Evolutionary conservation across 2,888 invertebrate species (phyloP).

Genomic region (Heteromurus nitidus): DNA sequence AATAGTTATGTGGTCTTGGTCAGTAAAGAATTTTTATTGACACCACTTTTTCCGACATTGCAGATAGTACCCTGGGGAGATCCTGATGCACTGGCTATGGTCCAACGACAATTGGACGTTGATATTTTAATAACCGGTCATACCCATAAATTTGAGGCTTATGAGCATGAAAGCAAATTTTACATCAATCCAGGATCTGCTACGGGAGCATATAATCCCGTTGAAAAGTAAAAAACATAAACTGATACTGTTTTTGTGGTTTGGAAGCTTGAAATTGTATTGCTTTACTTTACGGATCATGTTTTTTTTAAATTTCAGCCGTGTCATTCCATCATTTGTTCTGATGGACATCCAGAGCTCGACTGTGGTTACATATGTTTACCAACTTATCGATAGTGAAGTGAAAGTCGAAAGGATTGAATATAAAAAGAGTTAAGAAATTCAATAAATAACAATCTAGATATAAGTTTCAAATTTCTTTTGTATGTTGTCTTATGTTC

Average conservation of each 20-base stretch:
- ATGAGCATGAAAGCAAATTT: slow-evolving; percentile 98
- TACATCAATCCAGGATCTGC: slow-evolving; percentile 99
- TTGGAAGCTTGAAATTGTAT: background rate
- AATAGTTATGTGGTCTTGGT: background rate
- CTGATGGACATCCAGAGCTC: slow-evolving; percentile 99
- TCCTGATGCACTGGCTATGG: slow-evolving; percentile 92
- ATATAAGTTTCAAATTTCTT: slow-evolving; percentile 27
- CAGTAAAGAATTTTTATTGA: background rate
- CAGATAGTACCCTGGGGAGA: slow-evolving; percentile 95
- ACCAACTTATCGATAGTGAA: slow-evolving; percentile 96
- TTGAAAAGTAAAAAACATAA: slow-evolving; percentile 84
- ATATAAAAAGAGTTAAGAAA: slow-evolving; percentile 84
- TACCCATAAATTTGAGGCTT: slow-evolving; percentile 98
- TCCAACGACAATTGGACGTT: slow-evolving; percentile 97
- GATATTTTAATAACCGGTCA: slow-evolving; percentile 99
- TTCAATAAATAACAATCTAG: background rate
- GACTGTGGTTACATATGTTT: slow-evolving; percentile 98
- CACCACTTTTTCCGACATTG: background rate
- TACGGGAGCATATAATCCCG: slow-evolving; percentile 96
- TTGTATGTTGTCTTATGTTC: slow-evolving; percentile 35
- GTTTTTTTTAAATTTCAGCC: slow-evolving; percentile 79
- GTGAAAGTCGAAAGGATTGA: slow-evolving; percentile 99
- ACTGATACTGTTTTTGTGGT: background rate
- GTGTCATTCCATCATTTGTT: slow-evolving; percentile 96
- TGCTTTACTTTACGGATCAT: background rate